phyloP scores from a whole-genome alignment of 2,888 invertebrate genomes.

The Meteorus colon region DNA sequence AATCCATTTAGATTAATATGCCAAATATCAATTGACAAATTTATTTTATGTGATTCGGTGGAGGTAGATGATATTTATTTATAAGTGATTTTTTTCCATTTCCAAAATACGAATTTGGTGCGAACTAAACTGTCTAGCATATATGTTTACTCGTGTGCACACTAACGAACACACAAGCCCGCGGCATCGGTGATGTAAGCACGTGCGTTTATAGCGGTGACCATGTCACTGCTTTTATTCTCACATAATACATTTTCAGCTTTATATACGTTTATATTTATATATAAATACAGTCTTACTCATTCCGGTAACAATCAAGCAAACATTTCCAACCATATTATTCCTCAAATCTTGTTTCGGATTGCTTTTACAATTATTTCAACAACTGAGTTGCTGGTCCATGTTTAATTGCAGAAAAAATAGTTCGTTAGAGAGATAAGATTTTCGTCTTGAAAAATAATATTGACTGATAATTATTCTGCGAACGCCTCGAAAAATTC shows the following conservation, averaged over 20 bases:
- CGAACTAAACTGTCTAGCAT: background rate
- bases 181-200: constrained; percentile 66
- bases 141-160: constrained; percentile 23
- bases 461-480: background rate
- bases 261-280: background rate
- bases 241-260: background rate
- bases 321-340: background rate
- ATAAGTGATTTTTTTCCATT: constrained; percentile 11
- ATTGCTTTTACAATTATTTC: background rate
- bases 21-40: background rate
- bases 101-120: constrained; percentile 1
- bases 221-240: constrained; percentile 43
- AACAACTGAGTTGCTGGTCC: background rate
- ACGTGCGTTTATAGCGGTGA: constrained; percentile 69
- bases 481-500: background rate
- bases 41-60: background rate
- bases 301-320: constrained; percentile 34
- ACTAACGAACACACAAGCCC: constrained; percentile 41
- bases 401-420: background rate
- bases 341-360: background rate
- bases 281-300: constrained; percentile 40
- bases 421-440: background rate
- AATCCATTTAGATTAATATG: background rate
- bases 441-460: background rate
- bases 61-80: constrained; percentile 17